These are phyloP conservation scores for Mohoua ochrocephala DNA, from an alignment of 2,113 vertebrate genomes.

Conservation along the genomic window DNA sequence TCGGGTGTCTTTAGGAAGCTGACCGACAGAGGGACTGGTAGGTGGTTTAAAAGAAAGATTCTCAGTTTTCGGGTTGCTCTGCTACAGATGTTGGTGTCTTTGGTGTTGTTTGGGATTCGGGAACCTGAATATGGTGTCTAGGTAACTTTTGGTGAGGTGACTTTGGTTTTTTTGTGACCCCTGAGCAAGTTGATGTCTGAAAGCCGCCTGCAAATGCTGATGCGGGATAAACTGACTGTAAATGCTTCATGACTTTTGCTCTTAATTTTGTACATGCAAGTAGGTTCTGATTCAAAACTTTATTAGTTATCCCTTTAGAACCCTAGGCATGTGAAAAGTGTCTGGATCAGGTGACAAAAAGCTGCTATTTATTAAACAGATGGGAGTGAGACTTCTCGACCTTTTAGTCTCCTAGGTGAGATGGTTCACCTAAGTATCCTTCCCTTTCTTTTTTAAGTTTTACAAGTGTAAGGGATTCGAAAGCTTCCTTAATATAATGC, in stretches of 20 bases:
- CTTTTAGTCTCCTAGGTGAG: not conserved
- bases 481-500: not conserved
- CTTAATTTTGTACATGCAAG: not conserved
- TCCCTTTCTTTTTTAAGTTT: not conserved
- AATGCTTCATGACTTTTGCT: not conserved
- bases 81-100: not conserved
- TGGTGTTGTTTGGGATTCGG: not conserved
- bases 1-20: not conserved
- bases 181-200: not conserved
- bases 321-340: not conserved
- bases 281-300: not conserved
- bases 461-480: not conserved
- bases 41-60: not conserved
- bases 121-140: not conserved
- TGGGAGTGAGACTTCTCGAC: not conserved
- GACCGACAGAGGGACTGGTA: not conserved
- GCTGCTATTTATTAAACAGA: not conserved
- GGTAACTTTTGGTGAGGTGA: not conserved
- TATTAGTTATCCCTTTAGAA: not conserved
- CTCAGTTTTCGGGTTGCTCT: not conserved
- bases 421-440: not conserved
- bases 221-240: not conserved
- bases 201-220: not conserved
- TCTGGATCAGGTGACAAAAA: not conserved
- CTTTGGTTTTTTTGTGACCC: not conserved